Base-by-base conservation (phyloP, 2,888 invertebrate species). In the Agrypnus murinus region DNA sequence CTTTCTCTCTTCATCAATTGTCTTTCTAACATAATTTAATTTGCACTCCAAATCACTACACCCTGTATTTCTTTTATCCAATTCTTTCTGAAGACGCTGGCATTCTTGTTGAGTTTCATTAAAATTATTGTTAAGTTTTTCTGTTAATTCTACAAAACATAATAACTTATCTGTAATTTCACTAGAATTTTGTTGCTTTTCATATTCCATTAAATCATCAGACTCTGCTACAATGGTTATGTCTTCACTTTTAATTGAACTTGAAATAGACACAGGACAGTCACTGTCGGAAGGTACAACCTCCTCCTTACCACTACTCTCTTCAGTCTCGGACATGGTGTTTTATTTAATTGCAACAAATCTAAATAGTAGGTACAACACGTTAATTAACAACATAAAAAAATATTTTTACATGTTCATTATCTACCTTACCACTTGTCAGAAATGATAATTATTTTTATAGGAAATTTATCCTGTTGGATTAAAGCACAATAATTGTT, bases 1-100 rank as follows among this genome's bases (percentile, higher is more conserved):
- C 72, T 91, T 90, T 77, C 92, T 93, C 80, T 96, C 96, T 71
- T 92, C 90, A 78, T 96, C 96, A 0, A 96, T 86, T 43, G 96
- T 87, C 77, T 92, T 92, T 65, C 96, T 88, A 0, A 95, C 95
- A 83, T 94, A 93, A 76, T 92, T 92, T 72, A 97, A 88, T 82
- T 95, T 95, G 2, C 92, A 91, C 79, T 96, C 94, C 78, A 95
- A 88, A 78, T 92, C 92, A 5, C 91, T 89, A 68, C 93, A 90
- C 53, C 94, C 93, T 15, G 90, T 88, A 38, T 93, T 89, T 2
- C 92, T 90, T 59, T 90, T 90, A 72, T 93, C 92, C 25, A 95
- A 84, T 77, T 92, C 90, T 0, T 89, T 86, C 78, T 93, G 93
- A 15, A 95, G 87, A 0, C 93, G 88, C 45, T 88, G 87, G n/a